Percentiles rank a stretch among this genome's conserved stretches.
Conservation (phyloP, 2,888 invertebrate species). For the Ariolimax columbianus region DNA sequence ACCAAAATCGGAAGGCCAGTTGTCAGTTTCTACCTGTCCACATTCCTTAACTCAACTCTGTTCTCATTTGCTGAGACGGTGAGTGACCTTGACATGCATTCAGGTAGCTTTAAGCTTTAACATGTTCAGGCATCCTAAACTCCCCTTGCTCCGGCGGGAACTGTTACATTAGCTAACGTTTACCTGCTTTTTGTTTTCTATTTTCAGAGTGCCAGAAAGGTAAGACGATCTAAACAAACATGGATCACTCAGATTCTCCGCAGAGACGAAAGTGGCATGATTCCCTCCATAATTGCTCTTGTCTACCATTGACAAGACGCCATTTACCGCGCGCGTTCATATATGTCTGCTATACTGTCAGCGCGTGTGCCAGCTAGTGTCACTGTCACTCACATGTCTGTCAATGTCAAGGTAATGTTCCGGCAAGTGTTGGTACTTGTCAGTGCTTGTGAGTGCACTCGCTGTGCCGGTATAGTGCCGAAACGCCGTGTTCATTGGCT, state of each 20-base stretch:
- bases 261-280: neutral
- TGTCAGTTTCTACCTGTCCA: too few species aligned
- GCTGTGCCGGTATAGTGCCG: too few species aligned
- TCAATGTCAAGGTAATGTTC: neutral
- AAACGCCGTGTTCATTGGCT: too few species aligned
- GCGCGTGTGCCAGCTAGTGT: neutral
- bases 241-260: neutral
- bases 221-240: neutral
- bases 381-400: constrained; percentile 3
- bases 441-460: neutral
- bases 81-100: too few species aligned
- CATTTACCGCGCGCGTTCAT: neutral
- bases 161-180: too few species aligned
- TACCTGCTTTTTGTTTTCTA: too few species aligned
- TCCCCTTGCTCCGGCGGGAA: too few species aligned
- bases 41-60: too few species aligned
- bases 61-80: too few species aligned
- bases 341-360: neutral
- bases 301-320: neutral
- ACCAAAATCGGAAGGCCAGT: too few species aligned
- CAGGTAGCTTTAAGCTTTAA: too few species aligned
- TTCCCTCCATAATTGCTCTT: neutral
- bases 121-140: too few species aligned
- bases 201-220: neutral
- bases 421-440: neutral